Percentiles rank a stretch among this genome's conserved stretches.
These are phyloP conservation scores for Malurus elegans DNA, from an alignment of 2,113 vertebrate genomes.

Conservation along the genomic window DNA sequence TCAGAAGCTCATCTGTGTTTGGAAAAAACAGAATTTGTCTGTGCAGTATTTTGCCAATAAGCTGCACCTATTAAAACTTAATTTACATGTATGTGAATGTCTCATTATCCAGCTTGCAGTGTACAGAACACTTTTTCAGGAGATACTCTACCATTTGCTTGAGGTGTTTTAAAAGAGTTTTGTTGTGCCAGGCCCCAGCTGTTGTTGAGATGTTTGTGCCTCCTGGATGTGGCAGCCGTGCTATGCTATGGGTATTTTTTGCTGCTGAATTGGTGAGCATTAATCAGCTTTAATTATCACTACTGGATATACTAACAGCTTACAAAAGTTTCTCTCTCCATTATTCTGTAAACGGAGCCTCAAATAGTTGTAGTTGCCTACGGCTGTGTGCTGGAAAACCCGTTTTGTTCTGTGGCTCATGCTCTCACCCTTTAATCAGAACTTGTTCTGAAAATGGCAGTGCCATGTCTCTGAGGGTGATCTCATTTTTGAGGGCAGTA, in stretches of 20 bases:
- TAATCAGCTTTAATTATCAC: constrained; percentile 41
- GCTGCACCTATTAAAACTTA: neutral
- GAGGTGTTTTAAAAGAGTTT: neutral
- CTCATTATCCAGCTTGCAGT: neutral
- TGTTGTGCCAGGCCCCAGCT: neutral
- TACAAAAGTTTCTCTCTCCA: neutral
- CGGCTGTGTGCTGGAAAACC: neutral
- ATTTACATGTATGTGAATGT: neutral
- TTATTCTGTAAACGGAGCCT: constrained; percentile 19
- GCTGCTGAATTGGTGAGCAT: neutral
- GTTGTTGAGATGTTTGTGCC: neutral
- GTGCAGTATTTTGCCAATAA: neutral
- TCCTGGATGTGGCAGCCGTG: neutral
- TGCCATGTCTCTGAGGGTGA: neutral
- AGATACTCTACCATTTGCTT: neutral
- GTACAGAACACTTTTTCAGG: neutral
- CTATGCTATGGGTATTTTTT: neutral
- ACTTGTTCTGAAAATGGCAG: constrained; percentile 22
- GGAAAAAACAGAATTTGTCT: neutral
- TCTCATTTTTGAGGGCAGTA: constrained; percentile 26
- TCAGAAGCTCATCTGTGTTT: neutral
- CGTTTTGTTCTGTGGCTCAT: neutral
- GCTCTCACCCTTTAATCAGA: constrained; percentile 42
- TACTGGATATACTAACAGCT: neutral
- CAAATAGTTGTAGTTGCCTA: constrained; percentile 21